Conservation (phyloP, 2,113 vertebrate species). For the Poeciliopsis turrubarensis region DNA sequence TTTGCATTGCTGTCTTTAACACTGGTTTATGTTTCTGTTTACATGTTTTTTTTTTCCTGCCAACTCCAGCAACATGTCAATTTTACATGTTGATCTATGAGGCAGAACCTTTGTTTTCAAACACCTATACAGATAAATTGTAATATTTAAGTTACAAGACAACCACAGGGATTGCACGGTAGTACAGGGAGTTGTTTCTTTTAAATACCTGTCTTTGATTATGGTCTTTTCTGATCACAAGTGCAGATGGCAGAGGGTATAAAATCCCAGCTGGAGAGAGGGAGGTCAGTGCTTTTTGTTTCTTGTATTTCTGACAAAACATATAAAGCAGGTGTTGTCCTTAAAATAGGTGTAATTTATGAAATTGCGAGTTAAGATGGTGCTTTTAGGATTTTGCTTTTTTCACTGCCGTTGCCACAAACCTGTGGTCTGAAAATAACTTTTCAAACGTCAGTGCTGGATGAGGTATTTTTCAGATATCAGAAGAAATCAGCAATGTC, state of each 20-base stretch:
- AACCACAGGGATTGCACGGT: constrained; percentile 19
- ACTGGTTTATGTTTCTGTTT: constrained; percentile 35
- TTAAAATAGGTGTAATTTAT: constrained; percentile 47
- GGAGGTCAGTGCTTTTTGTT: constrained; percentile 62
- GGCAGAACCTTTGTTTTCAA: constrained; percentile 30
- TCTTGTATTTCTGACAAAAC: constrained; percentile 28
- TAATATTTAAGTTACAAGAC: constrained; percentile 30
- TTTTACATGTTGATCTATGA: constrained; percentile 53
- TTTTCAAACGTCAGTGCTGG: not conserved
- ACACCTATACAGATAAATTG: constrained; percentile 32
- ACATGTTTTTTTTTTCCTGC: not conserved
- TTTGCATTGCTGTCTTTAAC: constrained; percentile 57
- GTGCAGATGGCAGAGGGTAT: constrained; percentile 63
- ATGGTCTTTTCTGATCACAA: constrained; percentile 29
- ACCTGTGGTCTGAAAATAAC: not conserved
- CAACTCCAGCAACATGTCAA: constrained; percentile 9
- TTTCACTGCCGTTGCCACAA: not conserved
- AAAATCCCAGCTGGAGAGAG: constrained; percentile 38
- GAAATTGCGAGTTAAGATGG: constrained; percentile 22
- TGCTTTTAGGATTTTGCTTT: not conserved
- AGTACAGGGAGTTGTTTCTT: constrained; percentile 46
- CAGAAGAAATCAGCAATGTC: too few species aligned
- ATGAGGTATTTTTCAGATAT: too few species aligned
- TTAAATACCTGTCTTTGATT: constrained; percentile 23
- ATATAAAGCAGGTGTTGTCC: constrained; percentile 55